Base-by-base conservation (phyloP, 2,888 invertebrate species). In the Malthinus seriepunctatus region DNA sequence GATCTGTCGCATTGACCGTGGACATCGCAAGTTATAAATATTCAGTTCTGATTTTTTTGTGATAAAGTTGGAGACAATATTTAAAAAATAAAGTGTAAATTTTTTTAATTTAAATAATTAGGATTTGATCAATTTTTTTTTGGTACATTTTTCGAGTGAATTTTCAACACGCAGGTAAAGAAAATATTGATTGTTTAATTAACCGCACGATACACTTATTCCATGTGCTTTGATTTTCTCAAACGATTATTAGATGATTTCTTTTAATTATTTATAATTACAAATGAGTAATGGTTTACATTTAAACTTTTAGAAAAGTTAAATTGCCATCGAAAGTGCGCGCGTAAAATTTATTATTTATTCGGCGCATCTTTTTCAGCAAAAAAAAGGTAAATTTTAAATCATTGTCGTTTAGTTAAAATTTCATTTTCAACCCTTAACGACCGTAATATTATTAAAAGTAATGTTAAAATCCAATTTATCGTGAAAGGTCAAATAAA, bases 1-100 rank as follows among this genome's bases (percentile, higher is more conserved):
- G 62, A 47, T 59, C 56, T 59, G 62, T 63, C 55, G 61, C 45
- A 52, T 45, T 62, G 63, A 63, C 63, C 63, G 63, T 63, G 58
- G 63, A 55, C 54, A 60, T 46, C 46, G 54, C 56, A 33, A 32
- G 32, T 46, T 60, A 60, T 60, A 50, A 60, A 60, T 60, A 54
- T 54, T 60, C 50, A 46, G 54, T 54, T 55, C 56, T 32, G 51
- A 50, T 46, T 51, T 48, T 23, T 23, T 47, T 50, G 54, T 60
- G 55, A 60, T 60, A 54, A 54, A 49, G 55, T 55, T 55, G 10
- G 23, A 48, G 54, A 35, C 33, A 32, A 53, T 11, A 51, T 48
- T 23, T 23, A 14, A 48, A 47, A 52, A 55, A 15, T 42, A 38
- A 23, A 32, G 11, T 31, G 23, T 38, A 38, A 14, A 42, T 23